A percentile compares a stretch with the other conserved stretches of the same genome.
Evolutionary conservation across 2,797 vertebrate species (phyloP).

Genomic region (Poecile montanus): DNA sequence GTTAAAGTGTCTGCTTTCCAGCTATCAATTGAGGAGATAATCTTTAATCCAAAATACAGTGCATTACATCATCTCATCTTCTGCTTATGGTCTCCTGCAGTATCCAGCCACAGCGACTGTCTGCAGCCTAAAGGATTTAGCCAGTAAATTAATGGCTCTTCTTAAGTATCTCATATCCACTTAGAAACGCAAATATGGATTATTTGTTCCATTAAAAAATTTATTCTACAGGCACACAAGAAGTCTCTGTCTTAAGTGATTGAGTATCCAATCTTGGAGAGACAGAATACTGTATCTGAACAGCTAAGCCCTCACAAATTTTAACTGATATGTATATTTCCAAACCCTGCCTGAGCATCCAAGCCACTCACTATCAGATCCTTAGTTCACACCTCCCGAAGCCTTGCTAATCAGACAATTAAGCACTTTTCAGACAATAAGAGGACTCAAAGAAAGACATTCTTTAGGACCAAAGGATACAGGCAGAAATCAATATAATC

Average conservation of each 20-base stretch:
- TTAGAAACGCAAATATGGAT: background rate
- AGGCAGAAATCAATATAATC: background rate
- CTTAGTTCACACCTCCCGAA: background rate
- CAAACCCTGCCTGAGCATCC: background rate
- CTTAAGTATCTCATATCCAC: background rate
- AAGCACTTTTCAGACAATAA: background rate
- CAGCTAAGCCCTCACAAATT: background rate
- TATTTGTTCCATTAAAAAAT: background rate
- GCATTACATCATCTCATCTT: background rate
- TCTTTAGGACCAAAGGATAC: background rate
- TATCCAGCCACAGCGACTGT: background rate
- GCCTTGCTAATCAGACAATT: background rate
- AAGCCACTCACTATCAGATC: background rate
- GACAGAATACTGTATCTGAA: background rate
- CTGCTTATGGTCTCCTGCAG: background rate
- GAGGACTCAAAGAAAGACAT: background rate
- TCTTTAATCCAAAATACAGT: background rate
- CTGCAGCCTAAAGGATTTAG: background rate
- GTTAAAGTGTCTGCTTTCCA: background rate
- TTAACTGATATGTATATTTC: background rate
- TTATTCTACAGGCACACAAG: background rate
- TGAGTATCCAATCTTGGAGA: background rate
- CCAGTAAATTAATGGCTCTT: background rate
- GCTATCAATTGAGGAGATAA: background rate
- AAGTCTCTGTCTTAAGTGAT: background rate